Base-by-base conservation (phyloP, 2,888 invertebrate species). In the Athripsodes cinereus region DNA sequence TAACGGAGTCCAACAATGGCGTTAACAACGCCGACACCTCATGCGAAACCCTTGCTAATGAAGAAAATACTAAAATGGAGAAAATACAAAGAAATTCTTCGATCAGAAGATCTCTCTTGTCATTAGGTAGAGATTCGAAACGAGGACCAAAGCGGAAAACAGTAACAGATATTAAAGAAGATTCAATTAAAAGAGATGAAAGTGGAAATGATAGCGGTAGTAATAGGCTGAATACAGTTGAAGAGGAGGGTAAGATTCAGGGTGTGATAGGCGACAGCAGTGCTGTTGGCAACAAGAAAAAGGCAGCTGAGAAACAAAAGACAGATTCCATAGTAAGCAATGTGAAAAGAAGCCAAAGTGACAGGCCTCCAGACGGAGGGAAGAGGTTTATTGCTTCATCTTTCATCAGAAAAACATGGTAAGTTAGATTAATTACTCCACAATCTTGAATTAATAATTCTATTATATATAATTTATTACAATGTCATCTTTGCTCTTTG, bases 341-440 rank as follows among this genome's bases (percentile, higher is more conserved):
- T 20, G 74, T 78, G 20, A 78, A 78, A 65, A 71, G 78, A 62
- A 79, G 78, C 64, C 70, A 76, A 46, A 79, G 79, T 67, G 79
- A 78, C 60, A 71, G 77, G 11, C 70, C 67, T n/a, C 69, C 34
- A 5, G 55, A 20, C 16, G 55, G 46, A n/a, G 50, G 67, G 55
- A 70, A 70, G 11, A 75, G 71, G 64, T 71, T 40, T 8, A 74
- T 70, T 69, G 70, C 72, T 40, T 67, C 74, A 53, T 69, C 72
- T 71, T 74, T 76, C 67, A 78, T 79, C 62, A 69, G 78, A 62
- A 79, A 79, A 68, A 79, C 77, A 67, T 77, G 78, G 79, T 79
- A 74, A 73, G 62, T 50, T 26, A 2, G 22, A 5, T 22, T 5
- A 40, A n/a, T 8, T 40, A 6, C 26, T 26, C n/a, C n/a, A n/a